Base-by-base conservation (phyloP, 2,888 invertebrate genomes). In the Litoditis marina region DNA sequence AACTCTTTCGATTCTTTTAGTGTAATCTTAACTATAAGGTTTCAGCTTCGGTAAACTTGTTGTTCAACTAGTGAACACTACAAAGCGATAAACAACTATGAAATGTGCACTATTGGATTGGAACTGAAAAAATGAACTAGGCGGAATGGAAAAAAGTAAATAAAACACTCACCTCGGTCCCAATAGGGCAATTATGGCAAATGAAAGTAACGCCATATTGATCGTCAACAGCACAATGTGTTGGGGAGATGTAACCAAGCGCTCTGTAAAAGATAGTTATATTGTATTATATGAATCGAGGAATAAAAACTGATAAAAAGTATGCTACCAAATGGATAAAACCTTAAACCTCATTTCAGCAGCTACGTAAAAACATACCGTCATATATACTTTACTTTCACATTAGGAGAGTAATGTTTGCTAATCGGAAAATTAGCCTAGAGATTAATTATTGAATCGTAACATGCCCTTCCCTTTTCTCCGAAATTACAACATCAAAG, bases 161-260 rank as follows among this genome's bases (percentile, higher is more conserved):
- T n/a, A n/a, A n/a, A 19, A 6, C 54, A 62, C 69, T 59, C 50
- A 72, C 72, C 56, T 34, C 60, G 69, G 61, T 25, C 63, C 59
- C 42, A 68, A 51, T 19, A 73, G n/a, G 5, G 73, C 65, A 27
- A 69, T 60, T 19, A 73, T 55, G 25, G 68, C 63, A 52, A 70
- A 73, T 4, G 69, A 56, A 11, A 73, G 53, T 36, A 73, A 57
- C n/a, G 63, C 46, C 65, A 74, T 69, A 52, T 76, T 70, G 47
- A 76, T 65, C 25, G 68, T 30, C 25, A 77, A 50, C 34, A 73
- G 65, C 4, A 64, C 47, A 28, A 73, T n/a, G 34, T 76, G 72
- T 30, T 68, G 60, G 46, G 68, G 66, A 42, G 72, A 69, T n/a
- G 56, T 54, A 19, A 50, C 52, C 22, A 72, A 25, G 22, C 63